Conservation (phyloP, 2,888 invertebrate species). For the Acleris emargana region DNA sequence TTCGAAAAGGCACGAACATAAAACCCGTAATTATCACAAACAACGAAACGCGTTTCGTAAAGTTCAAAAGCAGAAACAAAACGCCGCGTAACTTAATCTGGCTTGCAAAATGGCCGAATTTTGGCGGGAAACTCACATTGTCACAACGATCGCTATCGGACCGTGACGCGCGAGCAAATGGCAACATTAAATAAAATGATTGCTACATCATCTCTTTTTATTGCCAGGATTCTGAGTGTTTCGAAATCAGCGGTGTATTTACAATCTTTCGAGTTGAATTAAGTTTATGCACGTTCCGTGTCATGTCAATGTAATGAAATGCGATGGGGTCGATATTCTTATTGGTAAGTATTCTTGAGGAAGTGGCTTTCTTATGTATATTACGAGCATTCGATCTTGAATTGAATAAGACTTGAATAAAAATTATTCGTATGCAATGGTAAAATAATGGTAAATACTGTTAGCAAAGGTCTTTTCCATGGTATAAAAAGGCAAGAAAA, state of each 20-base stretch:
- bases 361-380: not conserved
- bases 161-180: conserved; percentile 54
- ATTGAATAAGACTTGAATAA: too few species aligned
- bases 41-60: conserved; percentile 11
- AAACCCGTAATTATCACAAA: conserved; percentile 42
- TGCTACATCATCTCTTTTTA: conserved; percentile 44
- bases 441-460: too few species aligned
- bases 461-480: too few species aligned
- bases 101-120: conserved; percentile 51
- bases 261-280: conserved; percentile 14
- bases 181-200: conserved; percentile 57
- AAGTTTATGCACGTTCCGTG: conserved; percentile 18
- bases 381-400: too few species aligned
- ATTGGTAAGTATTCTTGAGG: conserved; percentile 1
- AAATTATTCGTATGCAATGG: too few species aligned
- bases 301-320: conserved; percentile 3
- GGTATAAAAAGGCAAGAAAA: too few species aligned
- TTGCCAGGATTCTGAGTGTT: conserved; percentile 25
- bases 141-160: conserved; percentile 52
- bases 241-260: conserved; percentile 4
- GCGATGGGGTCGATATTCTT: not conserved
- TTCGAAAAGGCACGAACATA: not conserved
- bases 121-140: conserved; percentile 51
- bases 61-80: conserved; percentile 31
- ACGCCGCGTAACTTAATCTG: conserved; percentile 33